Percentiles rank a stretch among this genome's conserved stretches.
These are phyloP conservation scores for Clarias pachynema DNA, from an alignment of 2,797 vertebrate species.

Conservation along the genomic window DNA sequence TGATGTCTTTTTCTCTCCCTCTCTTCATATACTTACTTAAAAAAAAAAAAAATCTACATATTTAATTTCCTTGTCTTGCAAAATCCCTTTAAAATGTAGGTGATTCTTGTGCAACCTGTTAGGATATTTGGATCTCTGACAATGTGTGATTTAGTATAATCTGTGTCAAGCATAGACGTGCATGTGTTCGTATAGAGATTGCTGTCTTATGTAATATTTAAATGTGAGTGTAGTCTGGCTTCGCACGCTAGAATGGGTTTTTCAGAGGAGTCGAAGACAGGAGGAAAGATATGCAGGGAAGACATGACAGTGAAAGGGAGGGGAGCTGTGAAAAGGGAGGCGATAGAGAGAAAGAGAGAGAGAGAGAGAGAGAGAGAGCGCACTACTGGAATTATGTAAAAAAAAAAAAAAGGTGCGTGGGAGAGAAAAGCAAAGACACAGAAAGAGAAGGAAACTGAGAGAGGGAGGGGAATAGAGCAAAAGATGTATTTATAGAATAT, in stretches of 20 bases:
- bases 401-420: slow-evolving; percentile 38
- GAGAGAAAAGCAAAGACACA: slow-evolving; percentile 41
- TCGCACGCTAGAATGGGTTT: background rate
- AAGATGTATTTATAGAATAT: slow-evolving; percentile 60
- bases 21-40: background rate
- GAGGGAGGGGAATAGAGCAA: slow-evolving; percentile 20
- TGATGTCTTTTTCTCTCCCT: background rate
- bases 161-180: background rate
- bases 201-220: background rate
- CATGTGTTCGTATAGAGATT: background rate
- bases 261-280: slow-evolving; percentile 11
- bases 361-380: slow-evolving; percentile 46
- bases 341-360: slow-evolving; percentile 46
- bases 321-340: slow-evolving; percentile 37
- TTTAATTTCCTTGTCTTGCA: background rate
- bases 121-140: background rate
- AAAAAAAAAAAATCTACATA: background rate
- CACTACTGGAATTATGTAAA: slow-evolving; percentile 52
- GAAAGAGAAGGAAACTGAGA: slow-evolving; percentile 13
- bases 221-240: slow-evolving; percentile 15
- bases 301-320: slow-evolving; percentile 36
- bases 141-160: background rate
- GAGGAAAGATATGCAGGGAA: slow-evolving; percentile 7
- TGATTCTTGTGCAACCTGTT: background rate
- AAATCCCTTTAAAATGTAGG: background rate